Base-by-base conservation (phyloP, 2,113 vertebrate genomes). In the Vidua chalybeata region DNA sequence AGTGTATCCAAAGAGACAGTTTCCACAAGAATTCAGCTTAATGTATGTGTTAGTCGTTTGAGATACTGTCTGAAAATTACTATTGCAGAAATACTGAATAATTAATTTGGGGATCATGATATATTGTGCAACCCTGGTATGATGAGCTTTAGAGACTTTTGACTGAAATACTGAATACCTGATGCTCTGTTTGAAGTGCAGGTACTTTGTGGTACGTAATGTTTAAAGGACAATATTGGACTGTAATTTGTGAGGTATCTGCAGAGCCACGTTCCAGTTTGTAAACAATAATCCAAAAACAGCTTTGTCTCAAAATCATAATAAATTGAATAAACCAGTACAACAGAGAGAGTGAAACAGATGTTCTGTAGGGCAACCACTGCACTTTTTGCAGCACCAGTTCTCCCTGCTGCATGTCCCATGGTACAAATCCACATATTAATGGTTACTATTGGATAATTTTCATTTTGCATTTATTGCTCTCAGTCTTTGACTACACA, bases 161-260 rank as follows among this genome's bases (percentile, higher is more conserved):
- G 61, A 97, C 6, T 95, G 84, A 91, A 97, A 96, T 95, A 97
- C 94, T 97, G 95, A 96, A 91, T 94, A 89, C 39, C n/a, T 55
- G 84, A 75, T 72, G 90, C 84, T 96, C 94, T 52, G 11, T 93
- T 80, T 67, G 92, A 72, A 94, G 89, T 64, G 71, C 77, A 88
- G 69, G 62, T 93, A 94, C 63, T 96, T 73, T 71, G 78, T 88
- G 87, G 59, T 94, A 85, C 2, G 2, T 48, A 78, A 62, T 78
- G 69, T 76, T 55, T 59, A 66, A 94, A 95, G 54, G 63, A 91
- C 81, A 82, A 83, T 92, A 86, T 95, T 64, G 77, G 97, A 96
- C 93, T 97, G 96, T 93, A 92, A 95, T 92, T 95, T 89, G 58
- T 95, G 96, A 98, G 98, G 98, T 98, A 98, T 98, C 97, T 96